Percentiles rank a stretch among this genome's conserved stretches.
These are phyloP conservation scores for Steinernema khuongi DNA, from an alignment of 1,140 invertebrate genomes.

Conservation along the genomic window DNA sequence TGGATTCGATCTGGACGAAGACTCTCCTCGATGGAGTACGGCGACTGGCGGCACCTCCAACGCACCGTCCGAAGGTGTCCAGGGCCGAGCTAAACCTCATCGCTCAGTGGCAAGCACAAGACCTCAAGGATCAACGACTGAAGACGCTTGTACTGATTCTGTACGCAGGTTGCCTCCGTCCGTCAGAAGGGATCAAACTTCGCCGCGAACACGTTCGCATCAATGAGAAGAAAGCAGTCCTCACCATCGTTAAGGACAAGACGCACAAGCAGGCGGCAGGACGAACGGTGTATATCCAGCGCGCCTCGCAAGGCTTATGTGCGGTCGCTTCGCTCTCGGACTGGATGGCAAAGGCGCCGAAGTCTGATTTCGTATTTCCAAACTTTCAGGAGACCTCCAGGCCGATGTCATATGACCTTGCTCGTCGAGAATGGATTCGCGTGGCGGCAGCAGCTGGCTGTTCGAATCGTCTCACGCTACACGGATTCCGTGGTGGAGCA, in stretches of 20 bases:
- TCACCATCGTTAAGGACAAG: neutral
- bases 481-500: neutral
- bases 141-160: neutral
- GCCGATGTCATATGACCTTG: neutral
- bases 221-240: neutral
- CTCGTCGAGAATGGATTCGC: neutral
- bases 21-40: too few species aligned
- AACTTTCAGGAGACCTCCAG: neutral
- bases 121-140: neutral
- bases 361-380: neutral
- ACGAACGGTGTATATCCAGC: neutral
- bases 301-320: neutral
- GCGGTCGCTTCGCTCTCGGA: neutral
- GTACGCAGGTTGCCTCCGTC: neutral
- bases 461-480: neutral
- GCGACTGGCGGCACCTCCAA: too few species aligned
- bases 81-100: too few species aligned
- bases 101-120: neutral
- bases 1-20: too few species aligned
- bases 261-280: neutral
- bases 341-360: neutral
- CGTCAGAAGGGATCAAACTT: neutral
- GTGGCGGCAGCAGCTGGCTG: neutral
- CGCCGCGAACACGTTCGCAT: neutral
- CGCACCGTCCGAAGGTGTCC: too few species aligned